Conservation (phyloP, 2,888 invertebrate genomes). For the Tipula helvola region DNA sequence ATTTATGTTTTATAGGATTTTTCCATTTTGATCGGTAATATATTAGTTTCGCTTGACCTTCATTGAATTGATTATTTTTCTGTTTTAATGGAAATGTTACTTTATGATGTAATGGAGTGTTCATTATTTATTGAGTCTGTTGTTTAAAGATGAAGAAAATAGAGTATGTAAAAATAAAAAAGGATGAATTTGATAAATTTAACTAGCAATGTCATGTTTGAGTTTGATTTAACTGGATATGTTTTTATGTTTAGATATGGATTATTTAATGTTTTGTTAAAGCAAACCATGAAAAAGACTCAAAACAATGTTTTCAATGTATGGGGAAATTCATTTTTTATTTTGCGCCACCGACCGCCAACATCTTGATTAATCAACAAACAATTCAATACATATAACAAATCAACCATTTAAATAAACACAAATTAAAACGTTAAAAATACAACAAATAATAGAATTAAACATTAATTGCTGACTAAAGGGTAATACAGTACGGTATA, state of each 20-base stretch:
- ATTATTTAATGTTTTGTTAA: neutral
- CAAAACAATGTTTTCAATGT: no score
- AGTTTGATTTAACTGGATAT: neutral
- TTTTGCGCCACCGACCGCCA: no score
- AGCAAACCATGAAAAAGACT: no score
- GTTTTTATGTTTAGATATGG: neutral
- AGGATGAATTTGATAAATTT: neutral
- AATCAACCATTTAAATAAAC: neutral
- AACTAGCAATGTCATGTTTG: neutral
- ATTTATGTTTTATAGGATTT: neutral
- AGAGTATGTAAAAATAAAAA: neutral
- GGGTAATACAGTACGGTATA: neutral
- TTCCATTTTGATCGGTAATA: neutral
- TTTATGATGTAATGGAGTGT: neutral
- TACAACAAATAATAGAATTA: neutral
- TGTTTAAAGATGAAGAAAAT: neutral
- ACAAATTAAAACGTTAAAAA: neutral
- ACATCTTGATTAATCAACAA: neutral
- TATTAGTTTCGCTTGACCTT: slow-evolving; percentile 4
- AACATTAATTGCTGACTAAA: neutral
- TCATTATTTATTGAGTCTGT: neutral
- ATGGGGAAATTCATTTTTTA: no score
- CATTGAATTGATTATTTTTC: neutral
- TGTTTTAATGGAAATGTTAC: neutral
- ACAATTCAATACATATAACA: neutral